phyloP scores from a whole-genome alignment of 2,888 invertebrate genomes.

The Zele albiditarsus region DNA sequence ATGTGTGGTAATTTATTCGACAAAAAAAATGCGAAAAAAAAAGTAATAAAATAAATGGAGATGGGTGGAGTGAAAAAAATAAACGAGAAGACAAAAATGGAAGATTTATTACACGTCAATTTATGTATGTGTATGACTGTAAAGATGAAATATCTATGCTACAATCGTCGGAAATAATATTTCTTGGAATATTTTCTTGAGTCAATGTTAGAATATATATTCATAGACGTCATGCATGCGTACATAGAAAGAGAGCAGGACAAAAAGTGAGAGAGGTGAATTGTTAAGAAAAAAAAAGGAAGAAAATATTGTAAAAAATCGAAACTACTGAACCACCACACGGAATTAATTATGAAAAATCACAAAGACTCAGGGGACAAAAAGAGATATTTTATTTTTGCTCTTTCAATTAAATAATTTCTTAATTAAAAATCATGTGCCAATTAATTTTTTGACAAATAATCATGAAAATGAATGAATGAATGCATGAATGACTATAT shows the following conservation, averaged over 20 bases:
- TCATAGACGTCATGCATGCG: not conserved
- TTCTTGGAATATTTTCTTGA: constrained; percentile 6
- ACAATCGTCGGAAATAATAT: not conserved
- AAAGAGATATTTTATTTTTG: not conserved
- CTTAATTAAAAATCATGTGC: constrained; percentile 27
- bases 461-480: not conserved
- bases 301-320: not conserved
- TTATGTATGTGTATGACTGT: not conserved
- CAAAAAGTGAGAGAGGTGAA: not conserved
- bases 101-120: not conserved
- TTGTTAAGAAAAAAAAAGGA: not conserved
- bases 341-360: not conserved
- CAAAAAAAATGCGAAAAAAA: not conserved
- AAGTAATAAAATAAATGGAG: not conserved
- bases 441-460: constrained; percentile 14
- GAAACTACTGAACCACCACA: not conserved
- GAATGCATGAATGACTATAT: not conserved
- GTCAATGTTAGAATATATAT: constrained; percentile 1
- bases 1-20: constrained; percentile 1
- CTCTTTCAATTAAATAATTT: not conserved
- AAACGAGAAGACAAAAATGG: not conserved
- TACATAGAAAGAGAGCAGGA: not conserved
- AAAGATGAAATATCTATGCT: not conserved
- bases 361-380: not conserved
- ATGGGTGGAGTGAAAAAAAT: not conserved